A percentile compares a stretch with the other conserved stretches of the same genome.
Evolutionary conservation across 2,113 vertebrate species (phyloP).

Genomic region (Tachycineta bicolor): DNA sequence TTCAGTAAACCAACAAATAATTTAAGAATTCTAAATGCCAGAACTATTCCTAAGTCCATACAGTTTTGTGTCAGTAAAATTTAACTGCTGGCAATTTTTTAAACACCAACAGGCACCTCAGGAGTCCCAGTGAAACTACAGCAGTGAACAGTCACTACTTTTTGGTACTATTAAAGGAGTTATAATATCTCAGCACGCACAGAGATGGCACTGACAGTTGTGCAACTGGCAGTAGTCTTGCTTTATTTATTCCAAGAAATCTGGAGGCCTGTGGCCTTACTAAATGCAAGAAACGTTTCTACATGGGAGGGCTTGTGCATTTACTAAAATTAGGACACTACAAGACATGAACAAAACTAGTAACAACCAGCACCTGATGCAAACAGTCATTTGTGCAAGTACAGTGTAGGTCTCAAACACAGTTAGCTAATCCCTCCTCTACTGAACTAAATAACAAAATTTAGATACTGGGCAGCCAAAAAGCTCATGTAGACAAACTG

Average conservation of each 20-base stretch:
- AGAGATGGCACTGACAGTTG: neutral
- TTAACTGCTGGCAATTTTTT: neutral
- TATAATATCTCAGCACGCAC: neutral
- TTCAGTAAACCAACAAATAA: neutral
- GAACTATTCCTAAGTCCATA: neutral
- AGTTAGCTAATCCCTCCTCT: neutral
- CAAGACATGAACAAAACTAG: neutral
- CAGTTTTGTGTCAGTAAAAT: neutral
- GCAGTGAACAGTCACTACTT: neutral
- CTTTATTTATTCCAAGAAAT: neutral
- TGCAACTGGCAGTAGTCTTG: neutral
- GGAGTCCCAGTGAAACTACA: neutral
- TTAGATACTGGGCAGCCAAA: neutral
- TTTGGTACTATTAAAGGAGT: neutral
- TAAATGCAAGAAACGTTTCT: accelerated
- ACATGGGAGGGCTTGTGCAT: neutral
- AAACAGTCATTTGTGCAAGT: neutral
- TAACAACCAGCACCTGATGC: neutral
- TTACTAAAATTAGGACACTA: neutral
- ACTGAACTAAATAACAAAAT: neutral
- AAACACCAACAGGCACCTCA: neutral
- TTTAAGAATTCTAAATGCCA: neutral
- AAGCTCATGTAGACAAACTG: accelerated
- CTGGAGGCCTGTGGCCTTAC: neutral
- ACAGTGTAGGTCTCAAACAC: neutral